Evolutionary conservation across 2,797 vertebrate genomes (phyloP), one percentile per base, ranked within the genome.

Genomic region (Hoplostethus atlanticus): DNA sequence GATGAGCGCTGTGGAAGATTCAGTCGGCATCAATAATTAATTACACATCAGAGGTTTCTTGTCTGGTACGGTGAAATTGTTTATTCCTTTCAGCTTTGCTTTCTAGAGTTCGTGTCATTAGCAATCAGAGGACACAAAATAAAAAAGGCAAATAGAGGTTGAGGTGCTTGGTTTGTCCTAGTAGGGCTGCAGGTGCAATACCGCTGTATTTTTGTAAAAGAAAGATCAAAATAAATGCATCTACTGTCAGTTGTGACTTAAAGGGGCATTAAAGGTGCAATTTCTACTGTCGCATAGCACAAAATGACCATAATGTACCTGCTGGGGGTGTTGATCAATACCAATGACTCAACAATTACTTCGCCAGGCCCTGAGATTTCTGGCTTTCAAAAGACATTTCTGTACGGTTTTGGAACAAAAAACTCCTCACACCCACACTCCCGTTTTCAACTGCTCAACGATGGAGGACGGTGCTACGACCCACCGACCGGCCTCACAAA

Each of bases 1-100:
- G 50, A 40, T 40, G 36, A 55, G 17, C 17, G 28, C 2, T n/a
- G 60, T 6, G 10, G 17, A 8, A 17, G 31, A 59, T 56, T 55
- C 15, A 36, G 34, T 53, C 51, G 47, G 52, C 79, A 64, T 68
- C 51, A 42, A 73, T 71, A 64, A 84, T 73, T 28, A 62, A 83
- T 80, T 31, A 66, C 48, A 77, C 36, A 58, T 71, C 42, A 15
- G 46, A 68, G 13, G 50, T 65, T 68, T 71, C 59, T 9, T 73
- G 52, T 62, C 52, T 34, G 53, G 30, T 52, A 73, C 57, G 21
- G 25, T 51, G 58, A 72, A 62, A 31, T 16, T 47, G 2, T 73
- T 68, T 52, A 52, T 34, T 66, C 21, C n/a, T 34, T 64, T 67
- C 38, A 60, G 34, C n/a, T 40, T 53, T 11, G n/a, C 21, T 28